phyloP scores from a whole-genome alignment of 2,797 vertebrate genomes.

The Emys orbicularis region DNA sequence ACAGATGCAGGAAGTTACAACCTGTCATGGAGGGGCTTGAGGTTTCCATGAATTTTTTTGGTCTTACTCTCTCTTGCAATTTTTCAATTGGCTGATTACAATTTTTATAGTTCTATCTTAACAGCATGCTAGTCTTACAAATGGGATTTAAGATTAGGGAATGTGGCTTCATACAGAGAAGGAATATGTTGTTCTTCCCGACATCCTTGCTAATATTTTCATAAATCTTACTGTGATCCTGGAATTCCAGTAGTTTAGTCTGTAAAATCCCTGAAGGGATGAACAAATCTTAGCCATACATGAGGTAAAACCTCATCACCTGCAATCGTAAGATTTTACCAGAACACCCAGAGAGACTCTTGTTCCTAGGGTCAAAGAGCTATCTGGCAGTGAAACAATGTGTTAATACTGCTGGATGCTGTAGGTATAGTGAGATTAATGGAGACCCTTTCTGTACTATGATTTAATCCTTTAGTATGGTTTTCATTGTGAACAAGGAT shows the following conservation, averaged over 20 bases:
- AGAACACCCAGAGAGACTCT: not conserved
- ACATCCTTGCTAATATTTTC: not conserved
- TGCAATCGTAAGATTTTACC: not conserved
- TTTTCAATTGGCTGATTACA: not conserved
- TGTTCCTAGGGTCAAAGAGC: not conserved
- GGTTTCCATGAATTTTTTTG: not conserved
- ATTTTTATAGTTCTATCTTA: not conserved
- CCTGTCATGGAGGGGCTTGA: not conserved
- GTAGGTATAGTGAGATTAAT: slow-evolving; percentile 7
- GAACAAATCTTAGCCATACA: not conserved
- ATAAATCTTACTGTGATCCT: not conserved
- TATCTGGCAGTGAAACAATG: not conserved
- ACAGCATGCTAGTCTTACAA: not conserved
- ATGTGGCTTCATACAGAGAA: not conserved
- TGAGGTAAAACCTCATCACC: not conserved
- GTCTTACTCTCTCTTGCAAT: not conserved
- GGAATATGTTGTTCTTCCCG: not conserved
- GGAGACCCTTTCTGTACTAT: slow-evolving; percentile 27
- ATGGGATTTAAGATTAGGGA: not conserved
- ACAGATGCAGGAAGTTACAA: slow-evolving; percentile 29
- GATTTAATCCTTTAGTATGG: not conserved
- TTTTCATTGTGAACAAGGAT: not conserved
- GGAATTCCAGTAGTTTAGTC: not conserved
- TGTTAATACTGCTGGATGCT: slow-evolving; percentile 62
- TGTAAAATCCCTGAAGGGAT: not conserved